These are phyloP conservation scores for Spodoptera picta DNA, from an alignment of 2,888 invertebrate species.

Conservation along the genomic window DNA sequence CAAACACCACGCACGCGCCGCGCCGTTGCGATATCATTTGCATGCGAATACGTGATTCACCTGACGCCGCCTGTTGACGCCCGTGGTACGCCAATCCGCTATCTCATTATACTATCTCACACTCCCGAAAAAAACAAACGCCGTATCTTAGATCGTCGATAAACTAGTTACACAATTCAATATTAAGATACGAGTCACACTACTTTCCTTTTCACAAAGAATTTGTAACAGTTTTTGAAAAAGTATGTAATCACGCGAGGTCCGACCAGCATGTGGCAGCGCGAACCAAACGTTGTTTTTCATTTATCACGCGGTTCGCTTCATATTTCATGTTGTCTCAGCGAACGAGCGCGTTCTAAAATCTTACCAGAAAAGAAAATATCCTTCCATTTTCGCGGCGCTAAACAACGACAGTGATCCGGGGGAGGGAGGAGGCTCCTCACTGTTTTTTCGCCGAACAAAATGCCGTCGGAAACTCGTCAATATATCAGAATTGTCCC, in stretches of 20 bases:
- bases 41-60: slow-evolving; percentile 66
- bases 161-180: slow-evolving; percentile 51
- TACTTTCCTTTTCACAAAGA: slow-evolving; percentile 51
- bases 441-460: slow-evolving; percentile 64
- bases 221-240: slow-evolving; percentile 47
- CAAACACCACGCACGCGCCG: slow-evolving; percentile 50
- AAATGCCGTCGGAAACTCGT: slow-evolving; percentile 69
- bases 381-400: slow-evolving; percentile 60
- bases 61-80: slow-evolving; percentile 41
- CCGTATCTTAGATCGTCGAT: slow-evolving; percentile 40
- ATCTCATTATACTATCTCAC: slow-evolving; percentile 31
- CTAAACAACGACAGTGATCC: slow-evolving; percentile 63
- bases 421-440: slow-evolving; percentile 44
- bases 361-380: slow-evolving; percentile 61
- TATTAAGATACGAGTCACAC: slow-evolving; percentile 46
- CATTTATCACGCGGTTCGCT: slow-evolving; percentile 63
- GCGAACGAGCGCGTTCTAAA: slow-evolving; percentile 55
- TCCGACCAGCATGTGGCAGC: slow-evolving; percentile 36
- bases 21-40: slow-evolving; percentile 58
- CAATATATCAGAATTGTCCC: slow-evolving; percentile 74
- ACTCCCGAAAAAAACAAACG: slow-evolving; percentile 28
- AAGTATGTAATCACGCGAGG: slow-evolving; percentile 57
- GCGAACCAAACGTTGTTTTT: slow-evolving; percentile 50
- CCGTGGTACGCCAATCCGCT: slow-evolving; percentile 17
- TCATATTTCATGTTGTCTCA: slow-evolving; percentile 65